A percentile compares a stretch with the other conserved stretches of the same genome.
Conservation (phyloP, 2,888 invertebrate genomes). For the Linyphia triangularis region DNA sequence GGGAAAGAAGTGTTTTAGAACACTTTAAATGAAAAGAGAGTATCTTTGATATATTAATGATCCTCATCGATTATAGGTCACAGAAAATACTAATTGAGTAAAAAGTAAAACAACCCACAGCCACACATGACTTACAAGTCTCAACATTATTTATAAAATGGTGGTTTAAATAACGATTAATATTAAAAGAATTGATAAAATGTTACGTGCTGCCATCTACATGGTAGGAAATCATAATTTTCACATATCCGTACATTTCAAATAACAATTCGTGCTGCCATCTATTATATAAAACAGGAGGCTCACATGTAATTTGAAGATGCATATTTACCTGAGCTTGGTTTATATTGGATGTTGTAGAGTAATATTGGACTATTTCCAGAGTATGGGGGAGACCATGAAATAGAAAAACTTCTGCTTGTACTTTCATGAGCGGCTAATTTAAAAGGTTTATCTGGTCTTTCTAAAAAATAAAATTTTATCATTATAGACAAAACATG, state of each 20-base stretch:
- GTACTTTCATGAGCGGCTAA: slow-evolving; percentile 85
- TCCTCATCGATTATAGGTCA: too few species aligned
- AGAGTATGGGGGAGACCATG: slow-evolving; percentile 88
- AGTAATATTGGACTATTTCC: slow-evolving; percentile 89
- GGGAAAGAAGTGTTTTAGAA: too few species aligned
- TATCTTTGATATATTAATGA: too few species aligned
- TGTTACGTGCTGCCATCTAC: not conserved
- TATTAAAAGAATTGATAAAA: too few species aligned
- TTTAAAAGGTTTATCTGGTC: slow-evolving; percentile 86
- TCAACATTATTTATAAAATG: too few species aligned
- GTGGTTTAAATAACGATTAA: too few species aligned
- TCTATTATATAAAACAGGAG: not conserved
- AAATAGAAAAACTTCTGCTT: slow-evolving; percentile 84
- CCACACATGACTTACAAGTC: too few species aligned
- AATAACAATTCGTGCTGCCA: not conserved
- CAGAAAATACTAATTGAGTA: too few species aligned
- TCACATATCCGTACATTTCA: not conserved
- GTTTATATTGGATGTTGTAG: slow-evolving; percentile 83
- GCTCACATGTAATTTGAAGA: not conserved
- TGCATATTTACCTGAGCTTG: slow-evolving; percentile 61
- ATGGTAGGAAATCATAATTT: too few species aligned
- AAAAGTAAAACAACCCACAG: too few species aligned
- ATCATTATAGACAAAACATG: not conserved
- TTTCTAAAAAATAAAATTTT: slow-evolving; percentile 82
- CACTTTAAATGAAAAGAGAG: too few species aligned